Conservation (phyloP, 1,140 invertebrate species). For the Drosophila chauvacae region DNA sequence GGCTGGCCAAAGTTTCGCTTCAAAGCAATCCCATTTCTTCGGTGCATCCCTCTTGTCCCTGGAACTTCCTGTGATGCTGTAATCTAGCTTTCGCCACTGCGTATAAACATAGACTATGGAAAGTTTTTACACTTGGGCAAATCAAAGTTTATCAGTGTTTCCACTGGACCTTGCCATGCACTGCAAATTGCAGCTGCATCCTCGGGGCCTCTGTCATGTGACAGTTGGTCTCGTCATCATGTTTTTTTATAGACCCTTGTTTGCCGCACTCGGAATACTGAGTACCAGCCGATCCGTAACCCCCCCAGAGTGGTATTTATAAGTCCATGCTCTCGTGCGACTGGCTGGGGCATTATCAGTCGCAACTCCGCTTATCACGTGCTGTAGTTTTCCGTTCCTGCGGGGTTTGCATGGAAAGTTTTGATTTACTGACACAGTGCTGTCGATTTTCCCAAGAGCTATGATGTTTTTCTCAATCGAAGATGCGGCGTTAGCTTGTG, state of each 20-base stretch:
- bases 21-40: conserved; percentile 3
- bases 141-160: conserved; percentile 32
- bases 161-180: conserved; percentile 39
- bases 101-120: conserved; percentile 30
- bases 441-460: conserved; percentile 12
- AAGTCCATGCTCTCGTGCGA: conserved; percentile 35
- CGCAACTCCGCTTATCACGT: conserved; percentile 65
- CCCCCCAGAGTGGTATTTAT: conserved; percentile 45
- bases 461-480: background rate
- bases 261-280: conserved; percentile 53
- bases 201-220: conserved; percentile 8
- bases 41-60: background rate
- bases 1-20: conserved; percentile 9
- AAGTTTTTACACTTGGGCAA: conserved; percentile 33
- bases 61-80: conserved; percentile 18
- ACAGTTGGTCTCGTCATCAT: conserved; percentile 36
- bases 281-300: conserved; percentile 20
- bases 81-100: conserved; percentile 17
- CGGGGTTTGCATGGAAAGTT: conserved; percentile 68
- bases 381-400: conserved; percentile 75
- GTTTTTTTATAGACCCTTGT: conserved; percentile 50
- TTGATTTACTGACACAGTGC: conserved; percentile 30
- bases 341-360: conserved; percentile 48
- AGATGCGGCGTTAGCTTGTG: background rate
- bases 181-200: conserved; percentile 51